Evolutionary conservation across 1,140 invertebrate species (phyloP), one percentile per base, ranked within the genome.

Genomic region (Thrips palmi): DNA sequence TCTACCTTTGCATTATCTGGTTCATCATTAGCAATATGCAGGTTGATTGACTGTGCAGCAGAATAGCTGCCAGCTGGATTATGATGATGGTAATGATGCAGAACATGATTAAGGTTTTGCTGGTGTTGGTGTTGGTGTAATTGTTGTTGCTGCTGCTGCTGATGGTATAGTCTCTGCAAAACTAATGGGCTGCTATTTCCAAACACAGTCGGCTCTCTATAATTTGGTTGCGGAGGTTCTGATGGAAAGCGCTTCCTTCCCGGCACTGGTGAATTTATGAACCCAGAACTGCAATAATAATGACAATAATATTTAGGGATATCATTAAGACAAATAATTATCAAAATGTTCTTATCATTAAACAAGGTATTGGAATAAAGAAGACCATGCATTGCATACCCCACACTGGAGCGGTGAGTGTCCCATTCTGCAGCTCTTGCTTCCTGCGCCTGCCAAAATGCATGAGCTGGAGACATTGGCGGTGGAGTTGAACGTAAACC

Each of bases 171-270:
- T 47, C 68, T 53, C 49, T 72, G 69, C 35, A 70, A 52, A 11
- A 71, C 63, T 49, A 71, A 65, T 5, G 69, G 69, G 55, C 67
- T 70, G n/a, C 67, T 71, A 51, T 68, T 70, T 17, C 65, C 67
- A 25, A 58, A 11, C 37, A 21, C 36, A 27, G 19, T 28, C 15
- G 19, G 31, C 6, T 32, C 25, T 18, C 15, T 15, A 33, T 35
- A 37, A 33, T 32, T 33, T 43, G 37, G 8, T 22, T 37, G 2
- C 21, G 33, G 24, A 32, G 38, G 15, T 34, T 40, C 8, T 25
- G 39, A 37, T 20, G 38, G 36, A 39, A 31, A 44, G 14, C 39
- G 43, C 35, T 44, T 44, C 30, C 43, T 38, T 30, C 27, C 39
- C 11, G 33, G 28, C 20, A 36, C 33, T 21, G 43, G 43, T 12